Base-by-base conservation (phyloP, 2,113 vertebrate species). In the Anhinga rufa region DNA sequence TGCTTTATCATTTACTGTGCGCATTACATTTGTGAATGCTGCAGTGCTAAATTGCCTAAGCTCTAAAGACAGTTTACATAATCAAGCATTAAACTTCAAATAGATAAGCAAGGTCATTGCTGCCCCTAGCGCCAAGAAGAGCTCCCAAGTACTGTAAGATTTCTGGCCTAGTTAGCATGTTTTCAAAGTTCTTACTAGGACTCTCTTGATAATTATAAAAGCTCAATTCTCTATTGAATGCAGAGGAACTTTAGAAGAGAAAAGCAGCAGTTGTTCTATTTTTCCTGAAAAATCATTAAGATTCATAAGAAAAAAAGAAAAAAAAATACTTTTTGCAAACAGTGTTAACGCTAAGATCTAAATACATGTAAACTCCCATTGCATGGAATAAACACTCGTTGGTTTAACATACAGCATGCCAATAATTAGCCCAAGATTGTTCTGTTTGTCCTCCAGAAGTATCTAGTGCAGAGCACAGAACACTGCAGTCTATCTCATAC, bases 31-130 rank as follows among this genome's bases (percentile, higher is more conserved):
- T 60, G 76, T 71, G 79, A 79, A 83, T 38, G 81, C 82, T 82
- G 84, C 82, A 80, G 75, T 54, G 84, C 51, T 95, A 82, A 76
- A 85, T 4, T 92, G 77, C 74, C 76, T 96, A 36, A 96, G 90
- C 95, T 94, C 85, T 92, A 64, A 92, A 92, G 82, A 83, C 71
- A 95, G 76, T 93, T 96, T 95, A 95, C 74, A 88, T 93, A 96
- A 97, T 84, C 88, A 75, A 66, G 75, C 88, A 93, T 82, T 94
- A 88, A 95, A 94, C 88, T 95, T 94, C 92, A 94, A 92, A 93
- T 22, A 94, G 86, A 92, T 86, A 64, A 80, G 93, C 92, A 92
- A 97, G 92, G 93, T 88, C 93, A 86, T 36, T 4, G 6, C 68
- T 94, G 64, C 57, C 82, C 76, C 75, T 44, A 36, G 82, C 0